Evolutionary conservation across 1,140 invertebrate genomes (phyloP), one percentile per base, ranked within the genome.

Genomic region (Littorina saxatilis): DNA sequence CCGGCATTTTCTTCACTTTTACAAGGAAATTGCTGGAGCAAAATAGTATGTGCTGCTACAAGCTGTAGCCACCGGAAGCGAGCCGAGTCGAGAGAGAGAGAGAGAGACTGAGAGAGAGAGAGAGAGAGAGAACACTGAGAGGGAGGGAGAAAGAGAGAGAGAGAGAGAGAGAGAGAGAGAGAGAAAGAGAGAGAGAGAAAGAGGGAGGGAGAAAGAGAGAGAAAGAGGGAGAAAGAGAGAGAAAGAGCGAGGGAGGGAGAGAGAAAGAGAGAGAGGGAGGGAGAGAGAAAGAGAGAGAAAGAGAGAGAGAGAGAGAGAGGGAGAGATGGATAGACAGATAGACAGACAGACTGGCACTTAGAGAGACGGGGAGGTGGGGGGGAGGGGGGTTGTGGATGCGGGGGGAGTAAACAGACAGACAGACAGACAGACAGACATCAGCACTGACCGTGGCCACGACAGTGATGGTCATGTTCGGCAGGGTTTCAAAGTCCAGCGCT

Each of bases 381-480:
- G n/a, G 58, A 61, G 7, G n/a, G 58, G n/a, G 7, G n/a, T 9
- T 13, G 7, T 13, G 58, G 23, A 9, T 13, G 58, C 9, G 7
- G n/a, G 58, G n/a, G 7, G n/a, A 23, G 23, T 23, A 61, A 23
- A 61, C 20, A 61, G 58, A 61, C 20, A 61, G 58, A 61, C 20
- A 61, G 58, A 61, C 20, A 61, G 27, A 61, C 58, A n/a, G 20
- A 61, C 20, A n/a, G 27, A 61, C 20, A 61, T 7, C 4, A 61
- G 58, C 9, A 50, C 70, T 73, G 20, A 73, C 70, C 17, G 39
- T 73, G 23, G 70, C 70, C 39, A 73, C 39, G 2, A 73, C 43
- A 47, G 70, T 73, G 27, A 73, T 29, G 23, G 70, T 73, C 70
- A 73, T 73, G 70, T 52, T 73, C 23, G 70, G 39, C 39, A 52